Percentiles rank a stretch among this genome's conserved stretches.
These are phyloP conservation scores for Chamaetylas fuelleborni DNA, from an alignment of 2,113 vertebrate genomes.

Conservation along the genomic window DNA sequence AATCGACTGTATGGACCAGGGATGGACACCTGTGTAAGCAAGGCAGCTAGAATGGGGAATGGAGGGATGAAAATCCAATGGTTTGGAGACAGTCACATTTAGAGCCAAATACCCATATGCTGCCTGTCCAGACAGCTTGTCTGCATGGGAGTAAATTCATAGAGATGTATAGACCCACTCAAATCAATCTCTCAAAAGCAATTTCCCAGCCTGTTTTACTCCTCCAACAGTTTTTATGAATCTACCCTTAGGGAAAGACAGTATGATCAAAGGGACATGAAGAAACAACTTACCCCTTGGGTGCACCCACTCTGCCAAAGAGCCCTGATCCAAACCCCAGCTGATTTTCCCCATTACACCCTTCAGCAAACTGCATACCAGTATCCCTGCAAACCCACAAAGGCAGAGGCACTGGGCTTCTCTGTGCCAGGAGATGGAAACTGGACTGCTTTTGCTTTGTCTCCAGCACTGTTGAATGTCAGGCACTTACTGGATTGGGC, in stretches of 20 bases:
- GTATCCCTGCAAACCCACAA: background rate
- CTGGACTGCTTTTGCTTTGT: background rate
- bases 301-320: constrained; percentile 34
- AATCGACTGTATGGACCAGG: background rate
- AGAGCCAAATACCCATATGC: constrained; percentile 15
- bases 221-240: constrained; percentile 32
- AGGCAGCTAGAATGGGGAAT: background rate
- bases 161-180: constrained; percentile 39
- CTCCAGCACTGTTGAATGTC: background rate
- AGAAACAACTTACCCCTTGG: constrained; percentile 75
- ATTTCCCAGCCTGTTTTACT: constrained; percentile 40
- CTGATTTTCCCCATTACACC: background rate
- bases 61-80: background rate
- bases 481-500: constrained; percentile 92
- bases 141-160: constrained; percentile 41
- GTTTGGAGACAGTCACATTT: constrained; percentile 21
- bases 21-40: background rate
- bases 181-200: constrained; percentile 41
- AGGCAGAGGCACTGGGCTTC: background rate
- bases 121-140: constrained; percentile 30
- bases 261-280: constrained; percentile 32
- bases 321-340: constrained; percentile 45
- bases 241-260: constrained; percentile 15
- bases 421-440: background rate
- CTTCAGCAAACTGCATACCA: background rate